Conservation (phyloP, 2,888 invertebrate genomes). For the Conus canariensis region DNA sequence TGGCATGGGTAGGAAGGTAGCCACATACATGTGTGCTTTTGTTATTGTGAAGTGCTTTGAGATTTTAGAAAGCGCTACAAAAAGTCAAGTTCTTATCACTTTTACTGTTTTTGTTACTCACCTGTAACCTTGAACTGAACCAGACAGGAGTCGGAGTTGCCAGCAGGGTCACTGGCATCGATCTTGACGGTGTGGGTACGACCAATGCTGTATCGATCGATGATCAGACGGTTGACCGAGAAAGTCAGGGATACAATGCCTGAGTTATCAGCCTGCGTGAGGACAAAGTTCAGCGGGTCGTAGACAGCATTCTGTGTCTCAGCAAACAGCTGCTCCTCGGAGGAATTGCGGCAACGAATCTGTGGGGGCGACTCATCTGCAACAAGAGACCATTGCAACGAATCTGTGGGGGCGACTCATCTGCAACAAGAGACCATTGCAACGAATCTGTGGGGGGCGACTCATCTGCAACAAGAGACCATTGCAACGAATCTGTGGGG, state of each 20-base stretch:
- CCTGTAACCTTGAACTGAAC: conserved; percentile 65
- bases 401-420: conserved; percentile 44
- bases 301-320: conserved; percentile 19
- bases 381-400: conserved; percentile 17
- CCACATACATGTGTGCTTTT: too few relatives aligned
- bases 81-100: too few relatives aligned
- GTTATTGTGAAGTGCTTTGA: too few relatives aligned
- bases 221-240: conserved; percentile 24
- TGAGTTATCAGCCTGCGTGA: conserved; percentile 40
- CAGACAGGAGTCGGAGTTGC: conserved; percentile 57
- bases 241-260: conserved; percentile 39
- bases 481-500: conserved; percentile 44
- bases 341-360: conserved; percentile 43
- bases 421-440: conserved; percentile 40
- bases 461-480: conserved; percentile 42
- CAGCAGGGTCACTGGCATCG: conserved; percentile 56
- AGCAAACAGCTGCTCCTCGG: conserved; percentile 26
- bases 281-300: conserved; percentile 38
- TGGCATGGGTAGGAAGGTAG: too few relatives aligned
- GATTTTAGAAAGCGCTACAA: too few relatives aligned
- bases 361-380: conserved; percentile 47
- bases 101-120: conserved; percentile 36
- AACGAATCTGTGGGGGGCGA: conserved; percentile 42
- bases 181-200: conserved; percentile 54
- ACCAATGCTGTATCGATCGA: conserved; percentile 50